Base-by-base conservation (phyloP, 2,888 invertebrate species). In the Taenaris catops region DNA sequence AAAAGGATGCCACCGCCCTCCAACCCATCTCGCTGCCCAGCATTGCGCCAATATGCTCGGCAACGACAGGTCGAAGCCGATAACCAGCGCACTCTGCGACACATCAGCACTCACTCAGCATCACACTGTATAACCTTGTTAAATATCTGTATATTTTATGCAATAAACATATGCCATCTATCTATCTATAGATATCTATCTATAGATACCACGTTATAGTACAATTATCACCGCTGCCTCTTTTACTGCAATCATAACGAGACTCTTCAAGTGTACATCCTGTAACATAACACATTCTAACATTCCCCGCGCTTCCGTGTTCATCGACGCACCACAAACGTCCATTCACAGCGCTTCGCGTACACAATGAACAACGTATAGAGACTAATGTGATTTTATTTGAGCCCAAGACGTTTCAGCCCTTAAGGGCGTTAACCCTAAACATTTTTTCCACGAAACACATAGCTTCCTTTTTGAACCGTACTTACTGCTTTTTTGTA, bases 401-500 rank as follows among this genome's bases (percentile, higher is more conserved):
- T 25, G 38, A 48, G 34, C 41, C 35, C 46, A 46, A n/a, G n/a
- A 53, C 51, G 53, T 53, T 26, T 26, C 54, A 59, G 62, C 57
- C 64, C 54, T 31, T 58, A 70, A 75, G 81, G 76, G 63, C 78
- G 60, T 80, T 80, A 65, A 83, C 80, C 80, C 71, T 57, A 40
- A 49, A 55, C 44, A 55, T 67, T 68, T 75, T 74, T 76, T 65
- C 58, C 54, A 51, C 53, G 66, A 68, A 73, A 68, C 57, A 58
- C 66, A 71, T 67, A 60, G 63, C 59, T 55, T 66, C 66, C 69
- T 71, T 72, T 64, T 64, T 53, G 46, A 46, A 48, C 48, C 43
- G 37, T 29, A 24, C 23, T n/a, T n/a, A n/a, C n/a, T 63, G 64
- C 63, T 66, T 66, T 63, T 65, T 62, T 48, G 41, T 46, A 29